phyloP scores from a whole-genome alignment of 1,140 invertebrate species.

The Sinonovacula constricta region DNA sequence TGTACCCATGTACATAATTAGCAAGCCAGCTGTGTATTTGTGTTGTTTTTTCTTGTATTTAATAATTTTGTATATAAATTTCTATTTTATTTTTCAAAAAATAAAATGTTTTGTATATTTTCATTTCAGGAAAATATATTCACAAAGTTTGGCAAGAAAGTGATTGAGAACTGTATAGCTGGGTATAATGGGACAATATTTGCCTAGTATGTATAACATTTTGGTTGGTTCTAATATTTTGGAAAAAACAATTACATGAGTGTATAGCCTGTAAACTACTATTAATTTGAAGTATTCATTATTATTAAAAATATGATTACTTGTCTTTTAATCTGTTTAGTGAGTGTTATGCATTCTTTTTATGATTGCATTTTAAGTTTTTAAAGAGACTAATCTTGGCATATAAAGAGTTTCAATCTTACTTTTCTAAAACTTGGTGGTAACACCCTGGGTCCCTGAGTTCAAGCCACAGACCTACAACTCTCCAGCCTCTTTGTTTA shows the following conservation, averaged over 20 bases:
- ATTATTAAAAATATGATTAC: too few relatives aligned
- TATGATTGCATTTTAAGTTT: too few relatives aligned
- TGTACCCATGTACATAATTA: neutral
- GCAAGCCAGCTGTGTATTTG: neutral
- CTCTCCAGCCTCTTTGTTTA: too few relatives aligned
- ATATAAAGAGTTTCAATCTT: too few relatives aligned
- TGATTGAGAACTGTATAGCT: constrained; percentile 76
- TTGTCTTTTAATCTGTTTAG: too few relatives aligned
- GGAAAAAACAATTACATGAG: neutral
- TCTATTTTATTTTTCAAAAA: neutral
- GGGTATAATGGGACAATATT: constrained; percentile 80
- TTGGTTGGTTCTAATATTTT: constrained; percentile 2
- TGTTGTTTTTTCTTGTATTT: neutral
- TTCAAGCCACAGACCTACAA: too few relatives aligned
- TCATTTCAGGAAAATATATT: constrained; percentile 77
- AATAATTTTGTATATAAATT: neutral
- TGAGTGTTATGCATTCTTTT: too few relatives aligned
- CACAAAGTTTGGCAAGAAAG: constrained; percentile 69
- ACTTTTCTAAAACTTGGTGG: too few relatives aligned
- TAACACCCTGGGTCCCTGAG: too few relatives aligned
- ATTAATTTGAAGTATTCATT: neutral
- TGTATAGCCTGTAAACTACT: neutral
- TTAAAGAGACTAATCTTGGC: too few relatives aligned
- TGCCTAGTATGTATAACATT: constrained; percentile 79
- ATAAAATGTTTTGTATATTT: neutral